phyloP scores from a whole-genome alignment of 1,140 invertebrate species.

The Lerema accius region DNA sequence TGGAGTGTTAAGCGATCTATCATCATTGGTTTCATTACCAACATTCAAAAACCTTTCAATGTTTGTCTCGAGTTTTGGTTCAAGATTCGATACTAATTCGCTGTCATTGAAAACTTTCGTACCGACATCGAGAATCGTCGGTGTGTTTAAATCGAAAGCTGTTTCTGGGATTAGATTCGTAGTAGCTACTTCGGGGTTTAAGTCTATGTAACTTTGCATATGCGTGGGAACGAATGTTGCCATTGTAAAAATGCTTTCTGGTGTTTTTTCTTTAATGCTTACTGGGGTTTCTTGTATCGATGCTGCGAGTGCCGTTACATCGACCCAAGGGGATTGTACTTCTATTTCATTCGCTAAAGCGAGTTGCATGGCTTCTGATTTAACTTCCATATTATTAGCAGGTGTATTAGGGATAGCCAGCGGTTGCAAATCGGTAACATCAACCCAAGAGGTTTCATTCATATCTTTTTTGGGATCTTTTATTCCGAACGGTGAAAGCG shows the following conservation, averaged over 20 bases:
- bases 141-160: slow-evolving; percentile 70
- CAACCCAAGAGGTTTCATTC: slow-evolving; percentile 51
- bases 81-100: slow-evolving; percentile 64
- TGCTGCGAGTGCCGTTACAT: slow-evolving; percentile 85
- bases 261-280: slow-evolving; percentile 82
- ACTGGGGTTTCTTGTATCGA: slow-evolving; percentile 81
- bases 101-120: slow-evolving; percentile 77
- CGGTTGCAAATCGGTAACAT: slow-evolving; percentile 52
- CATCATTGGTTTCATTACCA: slow-evolving; percentile 41
- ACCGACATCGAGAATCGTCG: slow-evolving; percentile 63
- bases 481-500: slow-evolving; percentile 52
- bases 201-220: slow-evolving; percentile 87
- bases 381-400: slow-evolving; percentile 47
- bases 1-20: slow-evolving; percentile 67
- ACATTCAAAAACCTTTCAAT: slow-evolving; percentile 56
- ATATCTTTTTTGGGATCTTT: slow-evolving; percentile 49
- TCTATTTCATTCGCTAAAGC: slow-evolving; percentile 89
- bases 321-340: slow-evolving; percentile 87
- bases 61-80: slow-evolving; percentile 50
- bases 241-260: slow-evolving; percentile 79
- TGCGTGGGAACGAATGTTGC: slow-evolving; percentile 87
- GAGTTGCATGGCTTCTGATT: slow-evolving; percentile 85
- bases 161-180: slow-evolving; percentile 62
- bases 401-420: slow-evolving; percentile 22
- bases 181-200: slow-evolving; percentile 66